phyloP scores from a whole-genome alignment of 2,888 invertebrate genomes.

The Drosophila melanocephala region DNA sequence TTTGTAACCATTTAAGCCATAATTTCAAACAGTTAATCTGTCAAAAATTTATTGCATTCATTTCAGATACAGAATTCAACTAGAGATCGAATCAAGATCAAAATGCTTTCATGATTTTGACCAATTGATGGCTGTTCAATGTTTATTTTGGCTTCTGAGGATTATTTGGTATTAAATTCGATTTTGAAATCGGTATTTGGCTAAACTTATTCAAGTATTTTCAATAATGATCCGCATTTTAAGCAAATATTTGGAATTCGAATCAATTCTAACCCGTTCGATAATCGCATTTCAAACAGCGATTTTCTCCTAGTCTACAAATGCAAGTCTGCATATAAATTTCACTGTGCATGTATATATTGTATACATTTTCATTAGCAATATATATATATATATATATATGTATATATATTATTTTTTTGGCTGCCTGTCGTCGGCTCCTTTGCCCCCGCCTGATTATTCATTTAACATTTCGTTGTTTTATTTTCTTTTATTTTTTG shows the following conservation, averaged over 20 bases:
- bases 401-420: constrained; percentile 3
- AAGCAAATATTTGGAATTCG: neutral
- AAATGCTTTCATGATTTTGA: neutral
- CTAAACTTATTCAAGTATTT: neutral
- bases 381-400: constrained; percentile 7
- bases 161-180: neutral
- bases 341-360: neutral
- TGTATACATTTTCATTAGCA: constrained; percentile 21
- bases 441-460: constrained; percentile 20
- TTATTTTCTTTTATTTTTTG: constrained; percentile 8
- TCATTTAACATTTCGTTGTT: constrained; percentile 33
- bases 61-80: neutral
- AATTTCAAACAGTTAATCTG: too few species aligned
- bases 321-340: neutral
- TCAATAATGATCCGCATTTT: neutral
- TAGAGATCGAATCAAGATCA: neutral
- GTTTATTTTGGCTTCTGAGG: neutral
- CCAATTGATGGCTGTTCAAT: neutral
- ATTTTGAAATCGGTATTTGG: neutral
- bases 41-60: too few species aligned
- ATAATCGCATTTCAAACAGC: neutral
- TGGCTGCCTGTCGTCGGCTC: constrained; percentile 2
- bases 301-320: too few species aligned
- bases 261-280: neutral
- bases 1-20: too few species aligned